These are phyloP conservation scores for Chrysina gloriosa DNA, from an alignment of 2,888 invertebrate genomes.

Conservation along the genomic window DNA sequence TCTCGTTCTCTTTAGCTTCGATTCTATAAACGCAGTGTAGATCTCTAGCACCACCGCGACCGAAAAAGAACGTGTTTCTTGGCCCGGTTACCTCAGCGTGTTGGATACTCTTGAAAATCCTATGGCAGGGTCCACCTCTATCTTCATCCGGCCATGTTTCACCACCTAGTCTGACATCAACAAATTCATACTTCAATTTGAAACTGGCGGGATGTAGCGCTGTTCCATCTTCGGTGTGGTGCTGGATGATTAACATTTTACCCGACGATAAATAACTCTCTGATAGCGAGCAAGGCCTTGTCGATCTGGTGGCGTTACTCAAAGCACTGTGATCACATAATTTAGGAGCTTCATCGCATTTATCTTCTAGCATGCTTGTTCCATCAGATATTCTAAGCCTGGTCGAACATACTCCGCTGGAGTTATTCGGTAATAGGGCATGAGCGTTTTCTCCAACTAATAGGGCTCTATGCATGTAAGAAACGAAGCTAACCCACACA, in stretches of 20 bases:
- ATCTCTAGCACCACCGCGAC: slow-evolving; percentile 82
- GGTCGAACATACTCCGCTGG: slow-evolving; percentile 72
- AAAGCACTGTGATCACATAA: slow-evolving; percentile 85
- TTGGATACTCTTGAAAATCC: slow-evolving; percentile 74
- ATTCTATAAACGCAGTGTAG: slow-evolving; percentile 83
- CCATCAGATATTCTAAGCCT: slow-evolving; percentile 82
- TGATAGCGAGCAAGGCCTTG: slow-evolving; percentile 81
- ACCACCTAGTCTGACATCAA: slow-evolving; percentile 83
- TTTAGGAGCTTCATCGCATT: slow-evolving; percentile 82
- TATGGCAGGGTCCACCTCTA: slow-evolving; percentile 67
- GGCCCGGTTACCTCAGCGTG: slow-evolving; percentile 75
- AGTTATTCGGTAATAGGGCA: slow-evolving; percentile 57
- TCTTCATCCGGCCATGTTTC: slow-evolving; percentile 68
- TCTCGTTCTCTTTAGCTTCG: slow-evolving; percentile 73
- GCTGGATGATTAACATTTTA: slow-evolving; percentile 65
- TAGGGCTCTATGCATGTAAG: slow-evolving; percentile 83
- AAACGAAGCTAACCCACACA: slow-evolving; percentile 89
- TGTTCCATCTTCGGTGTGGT: slow-evolving; percentile 77
- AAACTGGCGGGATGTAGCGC: slow-evolving; percentile 83
- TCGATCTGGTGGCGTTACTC: slow-evolving; percentile 77
- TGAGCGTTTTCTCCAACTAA: slow-evolving; percentile 67
- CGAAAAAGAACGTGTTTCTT: slow-evolving; percentile 83
- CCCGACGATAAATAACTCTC: slow-evolving; percentile 81
- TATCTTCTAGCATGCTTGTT: slow-evolving; percentile 74
- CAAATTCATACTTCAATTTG: slow-evolving; percentile 82